These are phyloP conservation scores for Halichoerus grypus DNA, from an alignment of 2,113 vertebrate species.

Conservation along the genomic window DNA sequence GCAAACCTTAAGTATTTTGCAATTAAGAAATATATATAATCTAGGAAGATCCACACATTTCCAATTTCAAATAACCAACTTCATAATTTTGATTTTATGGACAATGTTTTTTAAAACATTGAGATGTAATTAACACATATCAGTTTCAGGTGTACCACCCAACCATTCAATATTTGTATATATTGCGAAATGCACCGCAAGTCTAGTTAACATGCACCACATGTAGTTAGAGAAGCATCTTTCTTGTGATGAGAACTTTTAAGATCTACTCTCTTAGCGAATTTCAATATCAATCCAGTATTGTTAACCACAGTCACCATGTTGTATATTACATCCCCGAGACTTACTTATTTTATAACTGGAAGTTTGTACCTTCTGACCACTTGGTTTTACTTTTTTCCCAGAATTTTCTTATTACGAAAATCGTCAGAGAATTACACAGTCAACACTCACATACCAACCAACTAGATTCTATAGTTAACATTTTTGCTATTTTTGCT, in stretches of 20 bases:
- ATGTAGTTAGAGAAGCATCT: background rate
- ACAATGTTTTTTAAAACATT: background rate
- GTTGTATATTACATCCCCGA: background rate
- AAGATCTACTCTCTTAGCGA: background rate
- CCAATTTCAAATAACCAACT: background rate
- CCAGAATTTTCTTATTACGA: background rate
- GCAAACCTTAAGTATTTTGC: background rate
- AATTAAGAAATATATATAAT: background rate
- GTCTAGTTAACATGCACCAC: background rate
- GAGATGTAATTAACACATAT: background rate
- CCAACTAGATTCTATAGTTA: conserved; percentile 27
- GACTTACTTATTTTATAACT: background rate
- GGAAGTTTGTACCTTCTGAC: background rate
- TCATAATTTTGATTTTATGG: background rate
- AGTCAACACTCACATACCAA: background rate
- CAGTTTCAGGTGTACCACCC: background rate
- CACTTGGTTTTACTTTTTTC: background rate
- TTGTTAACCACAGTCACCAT: background rate
- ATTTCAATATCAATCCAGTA: background rate
- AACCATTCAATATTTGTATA: background rate
- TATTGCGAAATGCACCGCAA: background rate
- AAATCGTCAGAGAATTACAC: background rate
- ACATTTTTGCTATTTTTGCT: conserved; percentile 21
- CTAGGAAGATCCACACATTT: background rate
- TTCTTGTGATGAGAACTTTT: background rate